Evolutionary conservation across 2,113 vertebrate species (phyloP).

Genomic region (Clupea harengus): DNA sequence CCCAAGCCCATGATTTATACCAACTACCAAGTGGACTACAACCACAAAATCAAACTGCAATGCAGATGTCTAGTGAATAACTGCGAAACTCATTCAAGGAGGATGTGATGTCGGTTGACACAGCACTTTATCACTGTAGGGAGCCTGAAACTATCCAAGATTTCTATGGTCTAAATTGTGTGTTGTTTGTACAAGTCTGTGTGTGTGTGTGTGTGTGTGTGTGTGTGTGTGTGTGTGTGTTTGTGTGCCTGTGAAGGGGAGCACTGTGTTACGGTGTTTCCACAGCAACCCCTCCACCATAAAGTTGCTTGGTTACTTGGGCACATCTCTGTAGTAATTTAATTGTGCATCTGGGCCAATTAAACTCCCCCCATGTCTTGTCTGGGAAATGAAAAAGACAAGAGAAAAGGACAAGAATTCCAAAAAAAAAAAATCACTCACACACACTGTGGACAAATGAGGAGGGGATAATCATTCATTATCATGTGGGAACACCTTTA

Average conservation of each 20-base stretch:
- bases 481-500: neutral
- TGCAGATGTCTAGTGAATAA: no score
- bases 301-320: constrained; percentile 32
- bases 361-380: neutral
- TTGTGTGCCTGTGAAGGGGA: constrained; percentile 13
- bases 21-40: neutral
- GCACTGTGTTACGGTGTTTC: constrained; percentile 53
- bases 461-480: constrained; percentile 12
- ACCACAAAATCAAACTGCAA: neutral
- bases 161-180: neutral
- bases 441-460: neutral
- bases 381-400: neutral
- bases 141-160: neutral
- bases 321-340: constrained; percentile 30
- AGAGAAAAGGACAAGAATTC: neutral
- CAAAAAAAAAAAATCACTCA: neutral
- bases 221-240: neutral
- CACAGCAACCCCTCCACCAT: constrained; percentile 56
- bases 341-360: constrained; percentile 18
- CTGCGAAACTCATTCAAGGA: neutral
- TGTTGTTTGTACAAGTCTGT: neutral
- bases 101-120: neutral
- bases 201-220: neutral
- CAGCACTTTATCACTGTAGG: neutral
- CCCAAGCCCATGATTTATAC: neutral